Conservation (phyloP, 92 coral and sea anemone genomes). For the Micromussa lordhowensis region DNA sequence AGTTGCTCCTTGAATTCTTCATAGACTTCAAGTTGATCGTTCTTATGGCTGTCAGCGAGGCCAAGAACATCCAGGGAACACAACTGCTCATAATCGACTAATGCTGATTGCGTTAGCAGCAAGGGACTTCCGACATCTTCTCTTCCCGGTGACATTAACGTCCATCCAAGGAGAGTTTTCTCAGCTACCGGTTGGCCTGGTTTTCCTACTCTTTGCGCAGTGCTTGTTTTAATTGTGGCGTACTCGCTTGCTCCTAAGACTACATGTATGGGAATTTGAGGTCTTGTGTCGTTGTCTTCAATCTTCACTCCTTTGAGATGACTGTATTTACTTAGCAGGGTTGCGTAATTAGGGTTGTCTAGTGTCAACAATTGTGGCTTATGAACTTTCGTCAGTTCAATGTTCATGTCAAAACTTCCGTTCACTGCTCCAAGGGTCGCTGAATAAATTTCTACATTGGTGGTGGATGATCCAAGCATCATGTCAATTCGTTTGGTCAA, state of each 20-base stretch:
- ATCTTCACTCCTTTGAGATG: conserved; percentile 63
- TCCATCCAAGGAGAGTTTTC: conserved; percentile 57
- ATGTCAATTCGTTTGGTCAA: conserved; percentile 42
- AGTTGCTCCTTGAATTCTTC: conserved; percentile 57
- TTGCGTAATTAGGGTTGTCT: conserved; percentile 54
- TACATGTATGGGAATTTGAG: conserved; percentile 55
- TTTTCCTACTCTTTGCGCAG: conserved; percentile 31
- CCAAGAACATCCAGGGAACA: conserved; percentile 51
- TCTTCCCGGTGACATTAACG: conserved; percentile 59
- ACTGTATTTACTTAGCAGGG: conserved; percentile 46
- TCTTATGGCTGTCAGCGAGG: conserved; percentile 24
- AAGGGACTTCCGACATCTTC: conserved; percentile 39
- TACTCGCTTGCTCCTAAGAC: conserved; percentile 66
- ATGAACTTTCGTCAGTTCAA: conserved; percentile 50
- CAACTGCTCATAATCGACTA: conserved; percentile 21
- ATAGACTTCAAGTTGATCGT: conserved; percentile 42
- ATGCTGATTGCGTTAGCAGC: conserved; percentile 34
- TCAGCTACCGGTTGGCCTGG: conserved; percentile 68
- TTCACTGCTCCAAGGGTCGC: conserved; percentile 35
- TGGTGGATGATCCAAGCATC: conserved; percentile 53
- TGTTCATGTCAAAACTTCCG: conserved; percentile 40
- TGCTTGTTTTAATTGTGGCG: conserved; percentile 25
- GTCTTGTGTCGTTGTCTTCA: conserved; percentile 46
- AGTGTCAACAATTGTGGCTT: conserved; percentile 51
- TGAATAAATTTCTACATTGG: conserved; percentile 41